Evolutionary conservation across 2,888 invertebrate genomes (phyloP), one percentile per base, ranked within the genome.

Genomic region (Calliphora vomitoria): DNA sequence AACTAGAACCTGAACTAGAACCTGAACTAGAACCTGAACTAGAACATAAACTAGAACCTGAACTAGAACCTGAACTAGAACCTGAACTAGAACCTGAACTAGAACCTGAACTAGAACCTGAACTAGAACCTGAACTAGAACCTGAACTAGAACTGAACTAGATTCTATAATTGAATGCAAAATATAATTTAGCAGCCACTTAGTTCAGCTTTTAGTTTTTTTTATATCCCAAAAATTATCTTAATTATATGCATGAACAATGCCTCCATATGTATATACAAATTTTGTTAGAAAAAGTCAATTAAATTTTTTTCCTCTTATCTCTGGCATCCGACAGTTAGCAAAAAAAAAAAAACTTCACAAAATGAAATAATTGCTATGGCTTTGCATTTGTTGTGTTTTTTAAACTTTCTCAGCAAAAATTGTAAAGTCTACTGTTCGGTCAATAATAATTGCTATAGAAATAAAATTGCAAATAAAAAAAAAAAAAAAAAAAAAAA

Each of bases 301-400:
- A 78, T 78, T 66, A 76, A 18, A 35, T 55, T 20, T 15, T 53
- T 66, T 20, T 20, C 18, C 1, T 18, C 44, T 13, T 53, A 6
- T 50, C 35, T 13, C 20, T 25, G 8, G 25, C 66, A 53, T 15
- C 38, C 11, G 41, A 66, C 8, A 53, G 13, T 76, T 64, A 11
- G 20, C 8, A 8, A 15, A 38, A 6, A 60, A 62, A 31, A 6
- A 47, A 76, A 53, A 10, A 20, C 38, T 25, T 50, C 60, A 38
- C 44, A 62, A 80, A 69, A 80, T 81, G 58, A 82, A 66, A 82
- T 82, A 82, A 82, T 82, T 82, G 74, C 82, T 66, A 8, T 64
- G 44, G 50, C 64, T 64, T 64, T 53, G 72, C 55, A 71, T 35
- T 35, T 35, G 6, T 35, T 35, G 35, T 1, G 5, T 66, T 66